phyloP scores from a whole-genome alignment of 2,113 vertebrate species.

The Narcine bancroftii region DNA sequence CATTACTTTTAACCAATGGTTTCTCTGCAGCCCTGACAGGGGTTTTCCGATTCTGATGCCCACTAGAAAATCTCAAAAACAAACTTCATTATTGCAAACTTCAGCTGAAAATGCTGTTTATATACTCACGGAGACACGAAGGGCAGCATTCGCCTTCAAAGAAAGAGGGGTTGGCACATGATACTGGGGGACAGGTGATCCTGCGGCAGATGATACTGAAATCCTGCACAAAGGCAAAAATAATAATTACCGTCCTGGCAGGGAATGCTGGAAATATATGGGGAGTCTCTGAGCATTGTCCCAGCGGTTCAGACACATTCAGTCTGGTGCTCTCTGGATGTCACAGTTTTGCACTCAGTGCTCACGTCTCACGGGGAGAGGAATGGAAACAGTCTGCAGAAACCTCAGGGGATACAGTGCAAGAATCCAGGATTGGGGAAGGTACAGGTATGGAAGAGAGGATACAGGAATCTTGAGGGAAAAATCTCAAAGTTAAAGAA shows the following conservation, averaged over 20 bases:
- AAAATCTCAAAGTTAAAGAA: too few species aligned
- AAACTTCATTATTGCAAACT: not conserved
- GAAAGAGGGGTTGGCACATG: slow-evolving; percentile 75
- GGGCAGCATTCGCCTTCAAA: slow-evolving; percentile 89
- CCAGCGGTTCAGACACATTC: not conserved
- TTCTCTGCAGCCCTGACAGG: not conserved
- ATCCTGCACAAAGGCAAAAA: slow-evolving; percentile 59
- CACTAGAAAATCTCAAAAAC: not conserved
- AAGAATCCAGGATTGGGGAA: too few species aligned
- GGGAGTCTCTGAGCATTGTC: not conserved
- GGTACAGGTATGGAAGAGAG: too few species aligned
- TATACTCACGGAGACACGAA: slow-evolving; percentile 75
- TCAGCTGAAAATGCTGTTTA: too few species aligned
- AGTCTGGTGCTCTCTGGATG: not conserved
- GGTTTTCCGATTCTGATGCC: not conserved
- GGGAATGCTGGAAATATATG: not conserved
- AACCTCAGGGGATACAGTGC: too few species aligned
- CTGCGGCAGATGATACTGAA: slow-evolving; percentile 89
- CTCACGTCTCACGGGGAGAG: too few species aligned
- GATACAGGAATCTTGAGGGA: too few species aligned
- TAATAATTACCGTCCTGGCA: not conserved
- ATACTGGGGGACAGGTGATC: slow-evolving; percentile 79
- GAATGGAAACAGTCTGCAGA: too few species aligned
- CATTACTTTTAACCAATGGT: not conserved
- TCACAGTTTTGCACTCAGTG: not conserved